Evolutionary conservation across 2,888 invertebrate genomes (phyloP), one percentile per base, ranked within the genome.

Genomic region (Drosophila dives): DNA sequence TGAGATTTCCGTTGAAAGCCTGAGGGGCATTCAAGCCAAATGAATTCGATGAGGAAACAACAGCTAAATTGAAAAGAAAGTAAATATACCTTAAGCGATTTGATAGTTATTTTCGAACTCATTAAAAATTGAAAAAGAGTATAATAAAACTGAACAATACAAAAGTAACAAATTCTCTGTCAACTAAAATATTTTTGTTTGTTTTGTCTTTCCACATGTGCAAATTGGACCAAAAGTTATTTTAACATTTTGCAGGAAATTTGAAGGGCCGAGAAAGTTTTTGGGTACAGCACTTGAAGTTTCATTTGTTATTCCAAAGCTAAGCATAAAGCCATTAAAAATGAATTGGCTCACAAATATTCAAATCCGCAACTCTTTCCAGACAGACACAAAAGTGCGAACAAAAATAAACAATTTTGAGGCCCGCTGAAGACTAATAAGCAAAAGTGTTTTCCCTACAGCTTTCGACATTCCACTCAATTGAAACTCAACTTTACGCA

Each of bases 271-370:
- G 50, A 64, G 48, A 58, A 48, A 42, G 12, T 54, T 60, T 72
- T 53, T 60, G 33, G 33, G 38, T 15, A 17, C 23, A 40, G 36
- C 64, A 49, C 64, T 74, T 64, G 63, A 72, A 72, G 48, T 51
- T 49, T 60, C 62, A 67, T 72, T 81, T 86, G 70, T 76, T 86
- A 60, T 83, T 63, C 54, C 62, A 77, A 15, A 45, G 60, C 56
- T 50, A 56, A 77, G 67, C 75, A 74, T 67, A 68, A 74, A 77
- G 73, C 82, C 87, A 84, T 87, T 87, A 84, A 87, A 84, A 75
- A 82, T 84, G 87, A 89, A 89, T 85, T 87, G 87, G 87, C 66
- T 58, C 55, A 12, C 49, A 34, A 54, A 64, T 54, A 72, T 81
- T 72, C 68, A 72, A 81, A 12, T 17, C 55, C 32, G 32, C 49